Evolutionary conservation across 1,140 invertebrate species (phyloP).

Genomic region (Eciton burchellii): DNA sequence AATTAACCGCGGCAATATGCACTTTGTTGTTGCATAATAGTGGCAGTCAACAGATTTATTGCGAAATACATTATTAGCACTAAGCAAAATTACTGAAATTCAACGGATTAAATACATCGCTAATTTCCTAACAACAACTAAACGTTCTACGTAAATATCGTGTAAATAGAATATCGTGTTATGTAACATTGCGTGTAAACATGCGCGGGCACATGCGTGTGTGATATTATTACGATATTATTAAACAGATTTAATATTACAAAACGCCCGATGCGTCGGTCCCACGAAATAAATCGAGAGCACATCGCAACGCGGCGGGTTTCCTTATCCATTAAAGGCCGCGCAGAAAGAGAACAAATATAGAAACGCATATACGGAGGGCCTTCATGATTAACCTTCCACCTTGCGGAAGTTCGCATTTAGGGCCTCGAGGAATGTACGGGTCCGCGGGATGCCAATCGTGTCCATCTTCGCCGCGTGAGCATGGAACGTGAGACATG

Average conservation of each 20-base stretch:
- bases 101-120: slow-evolving; percentile 16
- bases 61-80: slow-evolving; percentile 16
- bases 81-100: slow-evolving; percentile 54
- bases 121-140: slow-evolving; percentile 43
- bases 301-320: no score
- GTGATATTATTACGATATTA: no score
- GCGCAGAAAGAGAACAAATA: no score
- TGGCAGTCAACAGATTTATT: slow-evolving; percentile 50
- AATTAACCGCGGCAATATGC: slow-evolving; percentile 45
- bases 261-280: not conserved
- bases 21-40: slow-evolving; percentile 53
- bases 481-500: slow-evolving; percentile 22
- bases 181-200: not conserved
- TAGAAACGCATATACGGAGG: no score
- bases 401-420: not conserved
- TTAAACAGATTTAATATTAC: not conserved
- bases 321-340: not conserved
- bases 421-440: slow-evolving; percentile 2
- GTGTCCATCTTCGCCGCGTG: not conserved
- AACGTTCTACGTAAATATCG: slow-evolving; percentile 17
- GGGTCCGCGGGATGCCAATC: not conserved
- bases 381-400: no score
- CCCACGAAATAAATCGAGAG: no score
- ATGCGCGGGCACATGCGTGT: not conserved
- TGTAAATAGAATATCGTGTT: not conserved